phyloP scores from a whole-genome alignment of 2,888 invertebrate genomes.

The Ennomos erosarius region DNA sequence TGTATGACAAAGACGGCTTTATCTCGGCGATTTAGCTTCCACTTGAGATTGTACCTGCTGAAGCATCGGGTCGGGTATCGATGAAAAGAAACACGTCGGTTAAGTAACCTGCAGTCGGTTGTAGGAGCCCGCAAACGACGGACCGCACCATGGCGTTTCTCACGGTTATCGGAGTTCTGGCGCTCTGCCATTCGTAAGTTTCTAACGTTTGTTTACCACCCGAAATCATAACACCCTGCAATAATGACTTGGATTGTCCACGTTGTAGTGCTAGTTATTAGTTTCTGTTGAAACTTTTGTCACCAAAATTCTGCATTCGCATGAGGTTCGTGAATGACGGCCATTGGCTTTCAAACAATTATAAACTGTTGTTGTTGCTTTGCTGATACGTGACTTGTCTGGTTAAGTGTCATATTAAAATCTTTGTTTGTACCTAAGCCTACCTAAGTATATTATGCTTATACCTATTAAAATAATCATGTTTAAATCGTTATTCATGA shows the following conservation, averaged over 20 bases:
- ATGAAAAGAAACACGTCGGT: constrained; percentile 14
- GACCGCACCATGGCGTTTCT: constrained; percentile 61
- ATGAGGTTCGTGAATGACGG: too few species aligned
- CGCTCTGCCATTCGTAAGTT: constrained; percentile 70
- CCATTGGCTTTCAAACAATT: too few species aligned
- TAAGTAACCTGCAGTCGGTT: constrained; percentile 51
- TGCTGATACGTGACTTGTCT: too few species aligned
- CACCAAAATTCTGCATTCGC: background rate
- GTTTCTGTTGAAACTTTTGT: background rate
- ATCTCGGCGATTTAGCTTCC: constrained; percentile 50
- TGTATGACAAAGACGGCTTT: constrained; percentile 48
- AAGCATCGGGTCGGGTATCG: constrained; percentile 25
- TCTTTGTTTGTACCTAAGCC: too few species aligned
- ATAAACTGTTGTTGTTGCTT: too few species aligned
- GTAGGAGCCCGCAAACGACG: constrained; percentile 50
- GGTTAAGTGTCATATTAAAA: too few species aligned
- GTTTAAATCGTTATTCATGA: too few species aligned
- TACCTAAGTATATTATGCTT: too few species aligned
- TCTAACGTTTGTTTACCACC: constrained; percentile 50
- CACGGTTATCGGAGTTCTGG: constrained; percentile 62
- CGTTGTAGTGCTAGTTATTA: background rate
- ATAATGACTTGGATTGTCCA: constrained; percentile 4
- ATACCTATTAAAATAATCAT: too few species aligned
- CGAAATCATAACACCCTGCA: constrained; percentile 36
- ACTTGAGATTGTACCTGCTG: constrained; percentile 58